Percentiles rank a stretch among this genome's conserved stretches.
phyloP scores from a whole-genome alignment of 1,140 invertebrate genomes.

The Chrysoperla carnea region DNA sequence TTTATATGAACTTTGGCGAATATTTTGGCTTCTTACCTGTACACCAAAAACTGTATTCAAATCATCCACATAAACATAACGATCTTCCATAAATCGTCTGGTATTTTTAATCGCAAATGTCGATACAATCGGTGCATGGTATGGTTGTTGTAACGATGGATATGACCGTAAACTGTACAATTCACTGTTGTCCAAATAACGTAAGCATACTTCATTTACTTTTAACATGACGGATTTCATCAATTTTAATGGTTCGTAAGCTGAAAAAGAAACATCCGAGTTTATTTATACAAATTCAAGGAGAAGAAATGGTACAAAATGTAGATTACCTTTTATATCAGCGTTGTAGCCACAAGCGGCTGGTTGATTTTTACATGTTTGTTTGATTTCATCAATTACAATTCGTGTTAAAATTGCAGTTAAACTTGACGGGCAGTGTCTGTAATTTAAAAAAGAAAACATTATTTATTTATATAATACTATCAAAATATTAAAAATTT shows the following conservation, averaged over 20 bases:
- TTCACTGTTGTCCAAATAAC: conserved; percentile 43
- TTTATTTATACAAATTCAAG: neutral
- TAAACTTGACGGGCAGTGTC: conserved; percentile 45
- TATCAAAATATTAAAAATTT: too few species aligned
- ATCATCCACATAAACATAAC: conserved; percentile 57
- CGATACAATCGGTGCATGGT: conserved; percentile 24
- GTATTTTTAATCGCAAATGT: conserved; percentile 59
- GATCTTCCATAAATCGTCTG: conserved; percentile 73
- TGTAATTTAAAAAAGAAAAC: conserved; percentile 25
- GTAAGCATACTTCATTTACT: conserved; percentile 47
- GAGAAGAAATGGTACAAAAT: neutral
- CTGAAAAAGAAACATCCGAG: conserved; percentile 27
- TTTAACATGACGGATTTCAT: conserved; percentile 52
- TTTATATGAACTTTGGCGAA: too few species aligned
- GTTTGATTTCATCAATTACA: conserved; percentile 42
- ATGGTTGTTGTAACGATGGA: conserved; percentile 26
- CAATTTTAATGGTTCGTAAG: conserved; percentile 46
- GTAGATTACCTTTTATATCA: conserved; percentile 30
- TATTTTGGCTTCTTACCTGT: conserved; percentile 31
- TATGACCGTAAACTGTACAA: conserved; percentile 27
- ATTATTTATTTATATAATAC: too few species aligned
- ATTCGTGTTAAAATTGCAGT: conserved; percentile 40
- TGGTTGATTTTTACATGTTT: conserved; percentile 39
- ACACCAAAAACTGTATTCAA: conserved; percentile 50
- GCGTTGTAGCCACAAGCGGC: conserved; percentile 36